Evolutionary conservation across 2,797 vertebrate species (phyloP), one percentile per base, ranked within the genome.

Genomic region (Syngnathus rostellatus): DNA sequence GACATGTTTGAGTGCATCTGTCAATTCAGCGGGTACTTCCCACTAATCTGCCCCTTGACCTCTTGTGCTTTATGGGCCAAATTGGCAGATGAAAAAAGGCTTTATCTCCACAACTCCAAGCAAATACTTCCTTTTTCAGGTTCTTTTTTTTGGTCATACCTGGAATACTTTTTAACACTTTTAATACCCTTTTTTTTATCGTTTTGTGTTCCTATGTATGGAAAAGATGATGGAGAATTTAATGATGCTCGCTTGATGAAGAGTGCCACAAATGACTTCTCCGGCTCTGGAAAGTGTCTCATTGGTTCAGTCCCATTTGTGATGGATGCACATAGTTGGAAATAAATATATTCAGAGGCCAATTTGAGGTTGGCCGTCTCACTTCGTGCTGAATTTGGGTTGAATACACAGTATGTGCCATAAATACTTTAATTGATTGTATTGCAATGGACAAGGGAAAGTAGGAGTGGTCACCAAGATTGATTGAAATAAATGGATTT

Each of bases 81-180:
- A 82, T 81, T 75, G 78, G 68, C 63, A 65, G 68, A 81, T 31
- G 59, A 67, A 66, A 66, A 67, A 66, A 66, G 40, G 74, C 70
- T 78, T 80, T 77, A 86, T 76, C 77, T 78, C 21, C 65, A 78
- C 70, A 78, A 85, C 82, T 77, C 41, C 63, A 68, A 72, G 69
- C 68, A 83, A 84, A 86, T 83, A 79, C 74, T 53, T 39, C 70
- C 11, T 38, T 21, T 43, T 43, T 43, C 21, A 11, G 19, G 38
- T 69, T 71, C 70, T 41, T 66, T 66, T 17, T 67, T 38, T 66
- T 66, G 17, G 66, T 53, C 8, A 51, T 63, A 59, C 16, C 37
- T 39, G 3, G 37, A 39, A 59, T 59, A 59, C 57, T 23, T 23
- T 23, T 23, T 23, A 23, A 23, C 23, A 23, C 23, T 23, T 23